A percentile compares a stretch with the other conserved stretches of the same genome.
These are phyloP conservation scores for Hypomecis punctinalis DNA, from an alignment of 2,888 invertebrate genomes.

Conservation along the genomic window DNA sequence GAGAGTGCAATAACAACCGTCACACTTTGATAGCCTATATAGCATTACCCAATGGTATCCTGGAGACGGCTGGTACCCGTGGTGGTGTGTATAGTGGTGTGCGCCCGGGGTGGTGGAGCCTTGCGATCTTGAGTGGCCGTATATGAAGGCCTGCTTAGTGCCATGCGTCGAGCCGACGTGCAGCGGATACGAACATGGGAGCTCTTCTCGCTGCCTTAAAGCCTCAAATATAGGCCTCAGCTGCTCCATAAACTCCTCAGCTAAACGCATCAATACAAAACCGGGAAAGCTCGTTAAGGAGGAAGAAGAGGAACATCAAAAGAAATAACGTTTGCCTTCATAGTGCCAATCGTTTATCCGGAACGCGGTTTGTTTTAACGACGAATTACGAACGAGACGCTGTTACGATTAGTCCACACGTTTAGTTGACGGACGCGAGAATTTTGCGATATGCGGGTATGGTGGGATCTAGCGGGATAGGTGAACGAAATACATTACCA, in stretches of 20 bases:
- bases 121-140: constrained; percentile 86
- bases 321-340: constrained; percentile 67
- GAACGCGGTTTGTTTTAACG: constrained; percentile 52
- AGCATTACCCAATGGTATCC: constrained; percentile 91
- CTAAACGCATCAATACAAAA: constrained; percentile 86
- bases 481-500: constrained; percentile 81
- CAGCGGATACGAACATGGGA: constrained; percentile 95
- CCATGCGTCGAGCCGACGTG: constrained; percentile 91
- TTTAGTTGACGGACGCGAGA: constrained; percentile 69
- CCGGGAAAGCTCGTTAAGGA: constrained; percentile 76
- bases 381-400: constrained; percentile 61
- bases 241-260: constrained; percentile 97
- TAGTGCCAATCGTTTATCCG: constrained; percentile 82
- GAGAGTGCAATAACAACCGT: constrained; percentile 56
- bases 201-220: constrained; percentile 95
- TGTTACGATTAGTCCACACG: constrained; percentile 77
- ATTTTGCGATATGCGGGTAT: constrained; percentile 67
- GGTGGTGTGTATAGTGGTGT: constrained; percentile 87
- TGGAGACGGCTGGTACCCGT: constrained; percentile 89
- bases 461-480: constrained; percentile 76
- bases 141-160: constrained; percentile 86
- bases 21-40: constrained; percentile 71
- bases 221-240: constrained; percentile 98
- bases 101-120: constrained; percentile 87
- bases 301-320: constrained; percentile 58